Evolutionary conservation across 1,140 invertebrate species (phyloP).

Genomic region (Caerostris extrusa): DNA sequence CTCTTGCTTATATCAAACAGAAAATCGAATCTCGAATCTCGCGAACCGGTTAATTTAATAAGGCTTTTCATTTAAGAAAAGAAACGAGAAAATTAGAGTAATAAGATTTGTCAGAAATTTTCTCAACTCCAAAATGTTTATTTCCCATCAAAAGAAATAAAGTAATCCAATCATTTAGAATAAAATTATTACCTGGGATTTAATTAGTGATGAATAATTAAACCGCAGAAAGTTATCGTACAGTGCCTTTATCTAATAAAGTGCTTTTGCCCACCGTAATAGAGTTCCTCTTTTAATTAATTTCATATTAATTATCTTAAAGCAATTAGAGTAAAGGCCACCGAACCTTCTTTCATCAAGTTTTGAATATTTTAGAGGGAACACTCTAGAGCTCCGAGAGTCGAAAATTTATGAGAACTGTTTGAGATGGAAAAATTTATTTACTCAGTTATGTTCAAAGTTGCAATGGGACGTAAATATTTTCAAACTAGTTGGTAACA

Average conservation of each 20-base stretch:
- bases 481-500: not conserved
- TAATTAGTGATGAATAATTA: constrained; percentile 40
- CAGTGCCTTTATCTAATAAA: not conserved
- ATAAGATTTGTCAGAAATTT: constrained; percentile 20
- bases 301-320: constrained; percentile 4
- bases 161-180: constrained; percentile 19
- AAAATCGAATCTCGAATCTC: not conserved
- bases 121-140: not conserved
- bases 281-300: constrained; percentile 14
- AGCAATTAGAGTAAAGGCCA: not conserved
- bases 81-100: not conserved
- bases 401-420: not conserved
- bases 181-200: not conserved
- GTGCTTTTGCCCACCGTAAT: not conserved
- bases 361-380: not conserved
- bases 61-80: not conserved
- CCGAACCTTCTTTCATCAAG: constrained; percentile 6
- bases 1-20: not conserved
- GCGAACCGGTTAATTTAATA: not conserved
- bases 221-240: constrained; percentile 5
- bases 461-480: not conserved
- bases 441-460: not conserved
- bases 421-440: not conserved
- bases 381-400: not conserved
- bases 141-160: constrained; percentile 2